These are phyloP conservation scores for Misgurnus mizolepis DNA, from an alignment of 2,113 vertebrate genomes.

Conservation along the genomic window DNA sequence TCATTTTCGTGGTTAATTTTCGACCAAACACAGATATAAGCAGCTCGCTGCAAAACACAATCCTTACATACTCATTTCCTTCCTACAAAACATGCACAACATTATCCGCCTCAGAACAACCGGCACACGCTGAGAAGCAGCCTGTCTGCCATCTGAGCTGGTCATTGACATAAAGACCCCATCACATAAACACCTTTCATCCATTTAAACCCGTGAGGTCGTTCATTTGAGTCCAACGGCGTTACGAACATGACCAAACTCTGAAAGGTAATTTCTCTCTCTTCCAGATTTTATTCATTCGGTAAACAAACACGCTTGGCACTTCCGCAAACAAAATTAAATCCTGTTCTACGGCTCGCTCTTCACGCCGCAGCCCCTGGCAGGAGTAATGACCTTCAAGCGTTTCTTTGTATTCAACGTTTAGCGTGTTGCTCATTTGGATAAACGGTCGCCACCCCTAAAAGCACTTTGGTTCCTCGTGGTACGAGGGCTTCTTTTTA, in stretches of 20 bases:
- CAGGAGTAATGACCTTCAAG: slow-evolving; percentile 37
- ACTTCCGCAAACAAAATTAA: neutral
- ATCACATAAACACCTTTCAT: slow-evolving; percentile 17
- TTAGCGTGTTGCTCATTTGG: slow-evolving; percentile 26
- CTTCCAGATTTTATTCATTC: neutral
- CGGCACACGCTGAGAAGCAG: neutral
- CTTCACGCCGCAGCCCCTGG: neutral
- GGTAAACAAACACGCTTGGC: slow-evolving; percentile 17
- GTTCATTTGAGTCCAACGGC: neutral
- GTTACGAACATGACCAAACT: neutral
- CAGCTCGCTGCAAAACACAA: too few species aligned
- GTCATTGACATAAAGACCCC: neutral
- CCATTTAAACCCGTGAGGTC: neutral
- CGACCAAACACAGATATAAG: too few species aligned
- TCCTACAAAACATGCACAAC: too few species aligned
- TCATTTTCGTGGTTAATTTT: too few species aligned
- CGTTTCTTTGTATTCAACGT: slow-evolving; percentile 15
- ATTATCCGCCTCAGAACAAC: too few species aligned
- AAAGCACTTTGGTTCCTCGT: slow-evolving; percentile 16
- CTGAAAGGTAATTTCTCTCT: neutral
- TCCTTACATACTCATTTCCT: too few species aligned
- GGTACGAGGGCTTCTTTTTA: slow-evolving; percentile 11
- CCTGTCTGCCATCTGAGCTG: neutral
- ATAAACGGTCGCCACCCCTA: slow-evolving; percentile 24
- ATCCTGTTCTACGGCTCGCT: neutral